Base-by-base conservation (phyloP, 2,113 vertebrate genomes). In the Syngnathus scovelli region DNA sequence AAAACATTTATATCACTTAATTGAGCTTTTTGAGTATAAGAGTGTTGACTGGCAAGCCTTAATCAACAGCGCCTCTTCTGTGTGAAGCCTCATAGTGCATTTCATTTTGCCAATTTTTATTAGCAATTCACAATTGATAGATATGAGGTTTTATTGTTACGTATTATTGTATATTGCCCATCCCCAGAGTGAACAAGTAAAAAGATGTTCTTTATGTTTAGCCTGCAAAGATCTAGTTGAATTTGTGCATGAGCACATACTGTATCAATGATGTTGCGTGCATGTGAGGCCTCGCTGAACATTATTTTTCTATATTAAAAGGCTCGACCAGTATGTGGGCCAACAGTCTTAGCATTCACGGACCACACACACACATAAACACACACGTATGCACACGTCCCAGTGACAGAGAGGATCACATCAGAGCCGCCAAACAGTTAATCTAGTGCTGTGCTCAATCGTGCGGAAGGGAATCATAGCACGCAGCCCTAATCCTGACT, bases 381-480 rank as follows among this genome's bases (percentile, higher is more conserved):
- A 37, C 36, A 37, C 33, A 10, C 4, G 10, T 8, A 61, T 38
- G 44, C 8, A 27, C 63, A 67, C 64, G 36, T 33, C 23, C 55
- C 23, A 46, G 16, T 0, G 6, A 64, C 66, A 75, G 69, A 82
- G 70, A 80, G 70, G 78, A 81, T 81, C 77, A 76, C 72, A 81
- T 85, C 80, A 81, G 78, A 86, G 88, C 85, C 78, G 74, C 78
- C 70, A 88, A 86, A 84, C 82, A 8, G 73, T 89, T 86, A 86
- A 85, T 86, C 85, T 84, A 81, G 70, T 70, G 74, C 65, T 48
- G n/a, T 69, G 82, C 74, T 89, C 77, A 90, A 81, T 85, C 59
- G 76, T 79, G 85, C 69, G 77, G 72, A 85, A 81, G 54, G 72
- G 74, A 84, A 86, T 87, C 82, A 77, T 77, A 70, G 78, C 84